These are phyloP conservation scores for Druon quercuslanigerum DNA, from an alignment of 1,140 invertebrate genomes.

Conservation along the genomic window DNA sequence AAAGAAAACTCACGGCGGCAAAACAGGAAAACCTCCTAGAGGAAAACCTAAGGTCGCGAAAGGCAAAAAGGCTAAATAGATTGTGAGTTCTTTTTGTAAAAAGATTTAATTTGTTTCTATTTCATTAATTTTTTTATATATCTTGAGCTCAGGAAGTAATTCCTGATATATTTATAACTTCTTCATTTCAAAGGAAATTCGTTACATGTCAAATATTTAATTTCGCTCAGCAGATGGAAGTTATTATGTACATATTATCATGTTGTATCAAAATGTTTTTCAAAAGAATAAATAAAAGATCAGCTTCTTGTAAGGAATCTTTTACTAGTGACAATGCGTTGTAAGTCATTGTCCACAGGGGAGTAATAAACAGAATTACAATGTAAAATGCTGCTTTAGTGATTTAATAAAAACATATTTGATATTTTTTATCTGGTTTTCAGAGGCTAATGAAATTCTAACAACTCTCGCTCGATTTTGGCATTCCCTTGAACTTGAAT, in stretches of 20 bases:
- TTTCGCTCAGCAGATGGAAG: not conserved
- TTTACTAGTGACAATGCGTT: constrained; percentile 4
- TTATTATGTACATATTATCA: constrained; percentile 24
- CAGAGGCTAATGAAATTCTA: no score
- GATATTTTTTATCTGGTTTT: no score
- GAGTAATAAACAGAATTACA: not conserved
- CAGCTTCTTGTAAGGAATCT: not conserved
- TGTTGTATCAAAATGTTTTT: constrained; percentile 10
- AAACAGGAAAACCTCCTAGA: constrained; percentile 40
- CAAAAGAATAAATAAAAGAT: not conserved
- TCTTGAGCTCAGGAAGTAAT: not conserved
- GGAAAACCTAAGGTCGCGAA: constrained; percentile 50
- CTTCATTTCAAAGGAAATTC: no score
- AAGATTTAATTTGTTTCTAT: constrained; percentile 30
- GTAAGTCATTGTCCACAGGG: not conserved
- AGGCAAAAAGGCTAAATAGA: constrained; percentile 51
- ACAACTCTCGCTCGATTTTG: not conserved
- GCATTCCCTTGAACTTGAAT: constrained; percentile 42
- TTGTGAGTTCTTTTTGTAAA: constrained; percentile 22
- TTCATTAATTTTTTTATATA: not conserved
- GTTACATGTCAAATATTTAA: not conserved
- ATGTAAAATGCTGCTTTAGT: not conserved
- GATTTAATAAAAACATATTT: no score
- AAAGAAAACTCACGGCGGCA: constrained; percentile 55
- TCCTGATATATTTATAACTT: not conserved